phyloP scores from a whole-genome alignment of 2,113 vertebrate species.

The Coryphaenoides rupestris region DNA sequence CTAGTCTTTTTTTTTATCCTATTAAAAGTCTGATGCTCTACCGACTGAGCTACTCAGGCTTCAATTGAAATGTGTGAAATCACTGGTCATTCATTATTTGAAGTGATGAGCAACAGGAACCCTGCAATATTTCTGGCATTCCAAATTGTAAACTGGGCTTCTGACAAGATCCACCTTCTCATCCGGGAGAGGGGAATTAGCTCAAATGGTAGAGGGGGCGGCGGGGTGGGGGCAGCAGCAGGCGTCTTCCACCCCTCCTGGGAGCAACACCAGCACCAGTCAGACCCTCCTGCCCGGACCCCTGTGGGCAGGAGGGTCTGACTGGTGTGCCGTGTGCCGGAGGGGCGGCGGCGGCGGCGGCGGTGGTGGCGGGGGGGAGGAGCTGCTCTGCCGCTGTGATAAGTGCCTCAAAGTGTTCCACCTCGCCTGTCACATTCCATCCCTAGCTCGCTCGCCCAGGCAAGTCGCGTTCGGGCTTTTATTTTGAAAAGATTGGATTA shows the following conservation, averaged over 20 bases:
- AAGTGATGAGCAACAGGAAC: too few relatives aligned
- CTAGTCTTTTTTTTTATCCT: too few relatives aligned
- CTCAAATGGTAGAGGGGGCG: too few relatives aligned
- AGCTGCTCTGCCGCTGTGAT: constrained; percentile 80
- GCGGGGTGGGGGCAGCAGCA: too few relatives aligned
- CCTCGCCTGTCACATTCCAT: constrained; percentile 80
- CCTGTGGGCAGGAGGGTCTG: constrained; percentile 57
- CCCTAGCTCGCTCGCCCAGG: constrained; percentile 79
- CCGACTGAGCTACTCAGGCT: constrained; percentile 76
- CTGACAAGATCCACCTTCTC: too few relatives aligned
- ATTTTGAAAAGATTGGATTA: neutral
- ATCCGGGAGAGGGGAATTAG: constrained; percentile 22
- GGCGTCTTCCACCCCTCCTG: too few relatives aligned
- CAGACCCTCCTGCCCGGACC: neutral
- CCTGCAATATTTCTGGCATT: too few relatives aligned
- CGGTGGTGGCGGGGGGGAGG: constrained; percentile 80
- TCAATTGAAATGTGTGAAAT: too few relatives aligned
- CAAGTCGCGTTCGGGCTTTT: constrained; percentile 43
- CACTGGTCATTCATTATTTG: too few relatives aligned
- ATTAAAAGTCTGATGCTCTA: constrained; percentile 92
- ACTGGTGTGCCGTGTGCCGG: constrained; percentile 82
- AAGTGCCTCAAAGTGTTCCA: constrained; percentile 83
- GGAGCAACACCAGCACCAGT: neutral
- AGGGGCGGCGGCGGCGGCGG: too few relatives aligned
- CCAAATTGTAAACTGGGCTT: too few relatives aligned